Conservation (phyloP, 2,888 invertebrate species). For the Brachycybe producta region DNA sequence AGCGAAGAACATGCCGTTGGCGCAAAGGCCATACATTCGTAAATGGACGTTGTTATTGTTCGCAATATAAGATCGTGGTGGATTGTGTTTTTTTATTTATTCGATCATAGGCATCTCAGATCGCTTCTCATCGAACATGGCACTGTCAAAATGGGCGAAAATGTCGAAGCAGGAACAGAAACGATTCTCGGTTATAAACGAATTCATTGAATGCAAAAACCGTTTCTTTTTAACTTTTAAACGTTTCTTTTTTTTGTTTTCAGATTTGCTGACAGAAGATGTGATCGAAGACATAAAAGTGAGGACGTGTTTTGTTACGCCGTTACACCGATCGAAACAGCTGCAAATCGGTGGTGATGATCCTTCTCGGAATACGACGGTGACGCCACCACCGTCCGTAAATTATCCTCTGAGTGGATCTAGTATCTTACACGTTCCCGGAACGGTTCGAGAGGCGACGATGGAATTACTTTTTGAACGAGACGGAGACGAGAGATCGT, state of each 20-base stretch:
- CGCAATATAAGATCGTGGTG: neutral
- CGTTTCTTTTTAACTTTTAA: neutral
- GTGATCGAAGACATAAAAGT: slow-evolving; percentile 67
- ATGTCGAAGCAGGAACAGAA: slow-evolving; percentile 12
- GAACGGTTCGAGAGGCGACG: slow-evolving; percentile 61
- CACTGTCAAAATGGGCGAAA: slow-evolving; percentile 3
- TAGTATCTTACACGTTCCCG: slow-evolving; percentile 49
- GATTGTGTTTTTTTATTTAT: neutral
- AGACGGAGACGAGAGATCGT: slow-evolving; percentile 65
- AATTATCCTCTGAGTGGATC: slow-evolving; percentile 49
- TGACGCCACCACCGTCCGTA: slow-evolving; percentile 38
- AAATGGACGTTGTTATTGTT: slow-evolving; percentile 18
- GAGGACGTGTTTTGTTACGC: slow-evolving; percentile 77
- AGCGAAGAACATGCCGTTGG: slow-evolving; percentile 69
- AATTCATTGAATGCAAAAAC: neutral
- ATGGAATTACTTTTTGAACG: slow-evolving; percentile 74
- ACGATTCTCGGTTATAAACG: slow-evolving; percentile 4
- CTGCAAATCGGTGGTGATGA: slow-evolving; percentile 27
- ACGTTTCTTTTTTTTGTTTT: neutral
- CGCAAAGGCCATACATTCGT: slow-evolving; percentile 44
- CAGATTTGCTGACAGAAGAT: slow-evolving; percentile 29
- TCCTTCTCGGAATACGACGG: neutral
- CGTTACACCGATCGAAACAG: slow-evolving; percentile 48
- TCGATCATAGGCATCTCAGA: neutral
- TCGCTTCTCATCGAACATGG: slow-evolving; percentile 9